phyloP scores from a whole-genome alignment of 2,797 vertebrate genomes.

The Chaenodraco wilsoni region DNA sequence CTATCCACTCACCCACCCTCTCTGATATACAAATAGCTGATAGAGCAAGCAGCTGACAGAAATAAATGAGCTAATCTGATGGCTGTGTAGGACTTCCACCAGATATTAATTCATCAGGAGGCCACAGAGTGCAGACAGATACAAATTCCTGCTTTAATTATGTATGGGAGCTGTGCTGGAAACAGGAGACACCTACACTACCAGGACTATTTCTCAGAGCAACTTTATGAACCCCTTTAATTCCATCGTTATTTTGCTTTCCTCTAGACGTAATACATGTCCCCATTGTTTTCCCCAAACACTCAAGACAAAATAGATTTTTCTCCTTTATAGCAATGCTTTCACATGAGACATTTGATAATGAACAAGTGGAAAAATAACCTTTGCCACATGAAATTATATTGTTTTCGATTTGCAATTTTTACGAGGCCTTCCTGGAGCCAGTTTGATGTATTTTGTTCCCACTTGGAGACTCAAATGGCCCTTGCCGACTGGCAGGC shows the following conservation, averaged over 20 bases:
- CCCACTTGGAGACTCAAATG: slow-evolving; percentile 74
- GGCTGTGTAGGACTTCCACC: slow-evolving; percentile 83
- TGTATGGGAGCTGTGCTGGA: slow-evolving; percentile 80
- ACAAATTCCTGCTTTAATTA: slow-evolving; percentile 87
- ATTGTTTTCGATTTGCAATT: slow-evolving; percentile 87
- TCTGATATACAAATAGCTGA: slow-evolving; percentile 85
- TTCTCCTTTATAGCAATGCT: slow-evolving; percentile 64
- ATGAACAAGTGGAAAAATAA: slow-evolving; percentile 82
- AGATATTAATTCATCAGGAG: slow-evolving; percentile 86
- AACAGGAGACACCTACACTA: slow-evolving; percentile 74
- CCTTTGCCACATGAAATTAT: slow-evolving; percentile 82
- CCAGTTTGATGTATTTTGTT: slow-evolving; percentile 78
- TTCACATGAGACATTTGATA: slow-evolving; percentile 78
- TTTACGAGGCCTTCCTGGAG: slow-evolving; percentile 83
- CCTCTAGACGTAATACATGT: slow-evolving; percentile 72
- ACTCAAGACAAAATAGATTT: slow-evolving; percentile 71
- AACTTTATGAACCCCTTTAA: slow-evolving; percentile 80
- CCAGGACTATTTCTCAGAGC: slow-evolving; percentile 73
- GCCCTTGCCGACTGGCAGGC: slow-evolving; percentile 74
- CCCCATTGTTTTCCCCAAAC: slow-evolving; percentile 69
- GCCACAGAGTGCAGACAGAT: slow-evolving; percentile 84
- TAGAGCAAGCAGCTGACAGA: slow-evolving; percentile 84
- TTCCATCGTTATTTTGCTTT: slow-evolving; percentile 77
- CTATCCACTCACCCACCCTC: slow-evolving; percentile 58
- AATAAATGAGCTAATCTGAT: slow-evolving; percentile 87